A percentile compares a stretch with the other conserved stretches of the same genome.
These are phyloP conservation scores for Triplophysa yarkandensis DNA, from an alignment of 2,797 vertebrate species.

Conservation along the genomic window DNA sequence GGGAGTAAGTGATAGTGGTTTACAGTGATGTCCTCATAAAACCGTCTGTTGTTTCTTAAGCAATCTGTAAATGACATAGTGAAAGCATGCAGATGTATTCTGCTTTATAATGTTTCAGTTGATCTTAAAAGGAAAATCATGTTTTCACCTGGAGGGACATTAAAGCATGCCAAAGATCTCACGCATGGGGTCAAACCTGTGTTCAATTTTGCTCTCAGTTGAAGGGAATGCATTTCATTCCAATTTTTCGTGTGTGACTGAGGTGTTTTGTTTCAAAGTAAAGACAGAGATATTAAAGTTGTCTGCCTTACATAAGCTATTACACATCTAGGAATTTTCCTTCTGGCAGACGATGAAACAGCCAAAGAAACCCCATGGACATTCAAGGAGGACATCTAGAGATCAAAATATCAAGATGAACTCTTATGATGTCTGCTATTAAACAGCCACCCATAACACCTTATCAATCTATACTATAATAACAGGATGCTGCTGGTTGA, in stretches of 20 bases:
- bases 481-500: not conserved
- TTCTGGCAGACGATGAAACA: not conserved
- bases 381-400: not conserved
- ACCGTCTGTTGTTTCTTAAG: not conserved
- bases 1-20: not conserved
- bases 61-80: not conserved
- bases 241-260: constrained; percentile 17
- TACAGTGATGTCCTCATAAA: not conserved
- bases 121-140: constrained; percentile 20
- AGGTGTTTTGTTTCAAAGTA: no score
- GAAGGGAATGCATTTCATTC: constrained; percentile 6
- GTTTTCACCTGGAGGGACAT: constrained; percentile 14
- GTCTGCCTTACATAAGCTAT: not conserved
- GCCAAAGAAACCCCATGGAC: not conserved
- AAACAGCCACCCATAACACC: not conserved
- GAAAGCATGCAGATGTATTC: not conserved
- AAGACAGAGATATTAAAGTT: no score
- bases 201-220: constrained; percentile 39
- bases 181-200: constrained; percentile 24
- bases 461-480: not conserved
- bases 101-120: not conserved
- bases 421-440: not conserved
- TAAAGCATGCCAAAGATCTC: not conserved
- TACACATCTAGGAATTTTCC: not conserved
- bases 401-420: not conserved